These are phyloP conservation scores for Acyrthosiphon pisum DNA, from an alignment of 1,140 invertebrate species.

Conservation along the genomic window DNA sequence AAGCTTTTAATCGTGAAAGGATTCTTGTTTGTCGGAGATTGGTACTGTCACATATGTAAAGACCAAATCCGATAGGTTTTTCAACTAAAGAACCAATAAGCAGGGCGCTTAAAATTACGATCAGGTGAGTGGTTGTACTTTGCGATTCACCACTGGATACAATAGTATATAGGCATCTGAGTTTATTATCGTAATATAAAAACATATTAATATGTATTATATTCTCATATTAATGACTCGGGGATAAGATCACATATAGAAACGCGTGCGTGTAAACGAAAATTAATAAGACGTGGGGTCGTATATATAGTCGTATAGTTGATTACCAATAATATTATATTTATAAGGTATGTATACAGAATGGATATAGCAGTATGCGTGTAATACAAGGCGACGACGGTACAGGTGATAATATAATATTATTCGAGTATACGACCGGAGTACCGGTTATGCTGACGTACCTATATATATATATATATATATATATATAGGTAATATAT, in stretches of 20 bases:
- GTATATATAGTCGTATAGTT: not conserved
- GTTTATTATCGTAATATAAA: not conserved
- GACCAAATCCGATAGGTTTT: not conserved
- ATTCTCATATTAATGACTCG: not conserved
- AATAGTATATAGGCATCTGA: not conserved
- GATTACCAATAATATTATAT: constrained; percentile 2
- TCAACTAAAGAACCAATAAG: not conserved
- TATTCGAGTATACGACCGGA: not conserved
- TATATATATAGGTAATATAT: not conserved
- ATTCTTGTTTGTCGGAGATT: not conserved
- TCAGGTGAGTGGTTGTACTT: too few species aligned
- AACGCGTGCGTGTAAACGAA: not conserved
- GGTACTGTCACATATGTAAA: not conserved
- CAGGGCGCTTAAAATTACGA: not conserved
- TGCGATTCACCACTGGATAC: too few species aligned
- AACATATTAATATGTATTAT: not conserved
- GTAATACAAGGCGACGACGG: not conserved
- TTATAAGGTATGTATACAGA: not conserved
- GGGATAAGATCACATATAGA: not conserved
- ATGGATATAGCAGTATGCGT: not conserved
- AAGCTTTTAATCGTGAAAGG: not conserved
- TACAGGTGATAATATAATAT: constrained; percentile 4
- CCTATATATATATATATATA: not conserved
- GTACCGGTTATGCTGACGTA: not conserved
- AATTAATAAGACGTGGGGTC: not conserved